Evolutionary conservation across 2,113 vertebrate species (phyloP).

Genomic region (Natator depressus): DNA sequence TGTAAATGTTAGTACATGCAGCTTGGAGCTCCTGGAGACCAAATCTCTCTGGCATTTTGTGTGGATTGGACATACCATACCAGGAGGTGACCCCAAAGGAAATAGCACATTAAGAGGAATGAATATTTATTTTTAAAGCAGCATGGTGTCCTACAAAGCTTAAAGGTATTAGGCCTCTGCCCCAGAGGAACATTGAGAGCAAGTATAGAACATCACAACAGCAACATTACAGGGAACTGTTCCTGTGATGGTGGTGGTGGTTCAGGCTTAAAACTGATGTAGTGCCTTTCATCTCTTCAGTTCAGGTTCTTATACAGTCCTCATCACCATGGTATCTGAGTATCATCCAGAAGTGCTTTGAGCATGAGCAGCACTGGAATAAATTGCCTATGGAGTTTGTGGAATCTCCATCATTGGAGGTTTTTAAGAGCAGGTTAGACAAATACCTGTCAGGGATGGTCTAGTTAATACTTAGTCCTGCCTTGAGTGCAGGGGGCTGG

Average conservation of each 20-base stretch:
- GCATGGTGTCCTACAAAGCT: not conserved
- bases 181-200: too few species aligned
- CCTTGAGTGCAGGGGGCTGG: too few species aligned
- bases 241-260: not conserved
- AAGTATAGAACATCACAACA: not conserved
- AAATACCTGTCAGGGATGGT: too few species aligned
- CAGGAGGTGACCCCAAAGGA: not conserved
- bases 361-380: not conserved
- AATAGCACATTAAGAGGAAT: not conserved
- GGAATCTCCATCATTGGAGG: too few species aligned
- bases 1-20: not conserved
- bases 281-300: not conserved
- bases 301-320: not conserved
- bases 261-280: not conserved
- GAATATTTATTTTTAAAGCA: not conserved
- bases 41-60: not conserved
- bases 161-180: not conserved
- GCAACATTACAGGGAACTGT: not conserved
- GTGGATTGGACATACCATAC: not conserved
- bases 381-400: too few species aligned
- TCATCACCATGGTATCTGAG: not conserved
- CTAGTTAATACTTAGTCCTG: not conserved
- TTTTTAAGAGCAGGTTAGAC: too few species aligned
- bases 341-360: not conserved
- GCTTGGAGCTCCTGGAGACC: not conserved